phyloP scores from a whole-genome alignment of 1,140 invertebrate genomes.

The Drosophila littoralis region DNA sequence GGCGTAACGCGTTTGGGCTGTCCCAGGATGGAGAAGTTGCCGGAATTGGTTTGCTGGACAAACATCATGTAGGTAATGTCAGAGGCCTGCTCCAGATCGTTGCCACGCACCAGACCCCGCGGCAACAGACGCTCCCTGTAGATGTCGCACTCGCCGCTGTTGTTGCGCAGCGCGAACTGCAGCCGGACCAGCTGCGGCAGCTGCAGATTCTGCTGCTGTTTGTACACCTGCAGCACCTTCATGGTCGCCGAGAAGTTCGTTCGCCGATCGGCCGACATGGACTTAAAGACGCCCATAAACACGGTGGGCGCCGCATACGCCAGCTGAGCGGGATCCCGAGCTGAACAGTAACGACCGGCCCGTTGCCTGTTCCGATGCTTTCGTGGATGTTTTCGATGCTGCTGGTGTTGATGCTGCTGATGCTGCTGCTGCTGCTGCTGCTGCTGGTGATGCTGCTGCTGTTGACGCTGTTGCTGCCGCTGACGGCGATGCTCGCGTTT shows the following conservation, averaged over 20 bases:
- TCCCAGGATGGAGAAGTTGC: conserved; percentile 88
- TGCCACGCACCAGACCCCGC: conserved; percentile 85
- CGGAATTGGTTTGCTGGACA: conserved; percentile 87
- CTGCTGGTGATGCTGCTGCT: conserved; percentile 48
- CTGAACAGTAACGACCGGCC: conserved; percentile 86
- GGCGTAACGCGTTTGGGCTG: conserved; percentile 87
- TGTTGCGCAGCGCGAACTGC: conserved; percentile 75
- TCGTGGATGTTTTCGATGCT: conserved; percentile 55
- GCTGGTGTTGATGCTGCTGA: conserved; percentile 61
- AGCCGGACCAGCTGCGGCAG: conserved; percentile 82
- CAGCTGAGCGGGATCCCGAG: conserved; percentile 86
- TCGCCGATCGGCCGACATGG: conserved; percentile 86
- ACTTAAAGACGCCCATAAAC: conserved; percentile 88
- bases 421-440: conserved; percentile 43
- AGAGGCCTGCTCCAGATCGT: conserved; percentile 87
- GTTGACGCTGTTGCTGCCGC: conserved; percentile 35
- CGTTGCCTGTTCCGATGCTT: conserved; percentile 62
- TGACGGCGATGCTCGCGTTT: conserved; percentile 44
- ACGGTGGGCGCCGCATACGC: conserved; percentile 87
- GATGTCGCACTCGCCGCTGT: conserved; percentile 82
- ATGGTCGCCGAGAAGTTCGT: conserved; percentile 88
- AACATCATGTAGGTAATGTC: conserved; percentile 88
- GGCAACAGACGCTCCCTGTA: conserved; percentile 71
- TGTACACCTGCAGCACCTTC: conserved; percentile 87
- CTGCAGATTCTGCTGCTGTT: conserved; percentile 86